These are phyloP conservation scores for Luperina nickerlii DNA, from an alignment of 2,888 invertebrate species.

Conservation along the genomic window DNA sequence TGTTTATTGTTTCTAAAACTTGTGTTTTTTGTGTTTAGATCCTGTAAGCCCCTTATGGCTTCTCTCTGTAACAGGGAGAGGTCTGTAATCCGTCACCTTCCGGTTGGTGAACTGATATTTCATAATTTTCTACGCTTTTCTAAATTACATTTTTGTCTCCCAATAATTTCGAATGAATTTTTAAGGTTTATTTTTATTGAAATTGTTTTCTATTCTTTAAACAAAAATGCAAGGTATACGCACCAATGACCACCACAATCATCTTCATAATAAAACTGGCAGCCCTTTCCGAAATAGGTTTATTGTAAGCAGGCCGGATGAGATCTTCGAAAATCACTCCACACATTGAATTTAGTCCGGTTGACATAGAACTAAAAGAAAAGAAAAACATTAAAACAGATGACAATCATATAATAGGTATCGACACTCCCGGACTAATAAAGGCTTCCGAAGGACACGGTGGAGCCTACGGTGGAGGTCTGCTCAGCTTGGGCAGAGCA, in stretches of 20 bases:
- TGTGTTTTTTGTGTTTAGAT: too few relatives aligned
- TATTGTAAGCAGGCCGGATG: slow-evolving; percentile 91
- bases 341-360: slow-evolving; percentile 94
- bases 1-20: too few relatives aligned
- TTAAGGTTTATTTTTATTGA: background rate
- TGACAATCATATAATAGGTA: background rate
- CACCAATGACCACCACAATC: slow-evolving; percentile 91
- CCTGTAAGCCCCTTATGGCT: background rate
- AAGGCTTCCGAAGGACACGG: background rate
- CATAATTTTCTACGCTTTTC: background rate
- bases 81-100: background rate
- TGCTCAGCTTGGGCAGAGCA: too few relatives aligned
- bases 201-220: background rate
- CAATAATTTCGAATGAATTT: background rate
- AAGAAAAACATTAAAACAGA: background rate
- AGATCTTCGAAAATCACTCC: slow-evolving; percentile 94
- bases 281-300: slow-evolving; percentile 91
- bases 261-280: slow-evolving; percentile 93
- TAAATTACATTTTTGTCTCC: background rate
- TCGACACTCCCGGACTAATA: background rate
- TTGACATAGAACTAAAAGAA: slow-evolving; percentile 93
- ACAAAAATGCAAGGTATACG: slow-evolving; percentile 25
- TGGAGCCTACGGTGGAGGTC: too few relatives aligned
- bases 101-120: background rate
- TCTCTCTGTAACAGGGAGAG: background rate